These are phyloP conservation scores for Otolemur crassicaudatus DNA, from an alignment of 2,797 vertebrate species.

Conservation along the genomic window DNA sequence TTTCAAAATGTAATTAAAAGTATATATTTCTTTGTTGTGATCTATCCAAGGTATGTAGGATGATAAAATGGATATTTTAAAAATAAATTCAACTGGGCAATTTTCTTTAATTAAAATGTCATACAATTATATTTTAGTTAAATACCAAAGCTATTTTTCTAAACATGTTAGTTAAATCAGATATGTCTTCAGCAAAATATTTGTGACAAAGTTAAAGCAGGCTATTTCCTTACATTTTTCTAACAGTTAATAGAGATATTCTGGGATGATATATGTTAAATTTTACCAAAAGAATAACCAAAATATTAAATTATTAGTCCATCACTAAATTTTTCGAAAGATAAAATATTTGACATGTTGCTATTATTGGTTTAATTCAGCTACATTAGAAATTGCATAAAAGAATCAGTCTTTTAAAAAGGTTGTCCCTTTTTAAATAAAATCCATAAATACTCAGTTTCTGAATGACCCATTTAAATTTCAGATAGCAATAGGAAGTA, in stretches of 20 bases:
- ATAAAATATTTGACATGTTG: slow-evolving; percentile 44
- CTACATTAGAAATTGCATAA: background rate
- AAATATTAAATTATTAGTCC: background rate
- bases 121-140: background rate
- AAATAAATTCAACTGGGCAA: background rate
- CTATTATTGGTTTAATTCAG: slow-evolving; percentile 1
- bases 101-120: slow-evolving; percentile 4
- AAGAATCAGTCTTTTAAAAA: slow-evolving; percentile 11
- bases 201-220: background rate
- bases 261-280: slow-evolving; percentile 15
- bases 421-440: background rate
- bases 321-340: slow-evolving; percentile 18
- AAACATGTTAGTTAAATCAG: background rate
- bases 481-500: background rate
- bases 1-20: slow-evolving; percentile 66
- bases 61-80: background rate
- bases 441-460: background rate
- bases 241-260: slow-evolving; percentile 5
- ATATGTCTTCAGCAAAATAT: background rate
- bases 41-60: background rate
- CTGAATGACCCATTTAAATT: slow-evolving; percentile 44
- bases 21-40: slow-evolving; percentile 15
- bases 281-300: background rate
- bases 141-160: background rate
- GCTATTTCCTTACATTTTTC: background rate